Conservation (phyloP, 2,113 vertebrate genomes). For the Cochlearius cochlearius region DNA sequence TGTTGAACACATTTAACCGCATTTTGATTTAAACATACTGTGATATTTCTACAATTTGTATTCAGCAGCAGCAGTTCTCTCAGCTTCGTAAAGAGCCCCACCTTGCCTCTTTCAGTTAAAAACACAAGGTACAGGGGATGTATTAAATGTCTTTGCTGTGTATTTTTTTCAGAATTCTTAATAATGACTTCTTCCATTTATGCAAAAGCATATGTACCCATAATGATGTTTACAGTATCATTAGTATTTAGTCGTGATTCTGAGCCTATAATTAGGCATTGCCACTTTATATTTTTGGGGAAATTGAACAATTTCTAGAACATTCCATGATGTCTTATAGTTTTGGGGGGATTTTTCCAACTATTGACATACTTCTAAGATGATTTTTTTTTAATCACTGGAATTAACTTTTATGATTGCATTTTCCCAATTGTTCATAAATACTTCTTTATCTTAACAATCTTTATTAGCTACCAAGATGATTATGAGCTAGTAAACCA, state of each 20-base stretch:
- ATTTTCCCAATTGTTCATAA: not conserved
- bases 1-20: not conserved
- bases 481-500: not conserved
- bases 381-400: too few species aligned
- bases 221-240: not conserved
- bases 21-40: not conserved
- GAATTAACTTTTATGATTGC: not conserved
- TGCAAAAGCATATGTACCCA: not conserved
- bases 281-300: not conserved
- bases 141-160: not conserved
- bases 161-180: not conserved
- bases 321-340: accelerated
- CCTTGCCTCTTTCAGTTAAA: not conserved
- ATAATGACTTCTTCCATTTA: not conserved
- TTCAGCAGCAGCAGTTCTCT: not conserved
- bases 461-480: not conserved
- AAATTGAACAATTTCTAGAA: not conserved
- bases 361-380: not conserved
- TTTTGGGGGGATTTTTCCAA: accelerated
- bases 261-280: not conserved
- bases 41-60: not conserved
- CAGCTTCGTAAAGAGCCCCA: not conserved
- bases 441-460: not conserved
- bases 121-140: not conserved
- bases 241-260: not conserved